Evolutionary conservation across 1,140 invertebrate species (phyloP).

Genomic region (Drosophila cardini): DNA sequence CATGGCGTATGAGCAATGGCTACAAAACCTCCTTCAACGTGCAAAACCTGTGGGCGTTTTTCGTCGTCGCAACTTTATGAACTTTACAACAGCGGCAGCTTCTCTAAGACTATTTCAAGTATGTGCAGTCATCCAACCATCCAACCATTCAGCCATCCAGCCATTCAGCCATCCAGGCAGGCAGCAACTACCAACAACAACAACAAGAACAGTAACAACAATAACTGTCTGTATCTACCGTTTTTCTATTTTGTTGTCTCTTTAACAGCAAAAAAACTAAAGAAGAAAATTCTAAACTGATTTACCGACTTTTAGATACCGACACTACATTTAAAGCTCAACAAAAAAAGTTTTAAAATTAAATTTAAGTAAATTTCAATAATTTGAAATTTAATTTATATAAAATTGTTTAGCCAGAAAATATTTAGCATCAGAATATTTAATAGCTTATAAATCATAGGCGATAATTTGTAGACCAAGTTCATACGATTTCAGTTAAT

Average conservation of each 20-base stretch:
- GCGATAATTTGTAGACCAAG: too few species aligned
- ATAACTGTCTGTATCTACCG: slow-evolving; percentile 55
- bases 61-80: slow-evolving; percentile 80
- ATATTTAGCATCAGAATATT: too few species aligned
- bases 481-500: too few species aligned
- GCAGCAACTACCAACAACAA: slow-evolving; percentile 51
- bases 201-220: slow-evolving; percentile 42
- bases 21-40: slow-evolving; percentile 59
- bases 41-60: slow-evolving; percentile 78
- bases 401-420: too few species aligned
- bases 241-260: slow-evolving; percentile 35
- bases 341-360: too few species aligned
- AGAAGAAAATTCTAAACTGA: background rate
- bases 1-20: slow-evolving; percentile 77
- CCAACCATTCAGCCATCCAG: background rate
- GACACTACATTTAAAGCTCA: background rate
- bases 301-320: background rate
- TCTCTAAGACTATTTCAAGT: slow-evolving; percentile 75
- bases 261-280: slow-evolving; percentile 54
- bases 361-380: too few species aligned
- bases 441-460: too few species aligned
- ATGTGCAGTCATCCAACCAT: slow-evolving; percentile 56
- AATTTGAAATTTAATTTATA: too few species aligned
- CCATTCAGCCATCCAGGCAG: slow-evolving; percentile 45
- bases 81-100: slow-evolving; percentile 62